Percentiles rank a stretch among this genome's conserved stretches.
Evolutionary conservation across 2,888 invertebrate genomes (phyloP).

Genomic region (Andrena chrysosceles): DNA sequence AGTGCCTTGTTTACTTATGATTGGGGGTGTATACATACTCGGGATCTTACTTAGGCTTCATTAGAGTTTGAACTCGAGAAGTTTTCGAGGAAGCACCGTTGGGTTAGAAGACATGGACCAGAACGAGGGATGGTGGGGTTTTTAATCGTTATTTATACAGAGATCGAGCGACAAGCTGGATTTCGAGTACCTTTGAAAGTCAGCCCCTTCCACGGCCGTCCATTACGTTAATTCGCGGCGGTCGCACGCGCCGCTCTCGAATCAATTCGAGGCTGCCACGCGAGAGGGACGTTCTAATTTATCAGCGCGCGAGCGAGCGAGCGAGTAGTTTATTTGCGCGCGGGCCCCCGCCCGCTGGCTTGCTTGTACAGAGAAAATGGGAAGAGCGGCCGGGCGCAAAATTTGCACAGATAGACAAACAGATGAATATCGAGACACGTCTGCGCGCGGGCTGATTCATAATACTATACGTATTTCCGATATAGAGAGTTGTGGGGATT

Average conservation of each 20-base stretch:
- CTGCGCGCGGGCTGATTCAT: conserved; percentile 31
- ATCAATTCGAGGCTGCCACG: conserved; percentile 44
- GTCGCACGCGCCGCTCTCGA: conserved; percentile 45
- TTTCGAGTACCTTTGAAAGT: conserved; percentile 60
- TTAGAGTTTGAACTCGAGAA: too few relatives aligned
- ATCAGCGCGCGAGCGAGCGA: conserved; percentile 47
- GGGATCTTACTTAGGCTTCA: too few relatives aligned
- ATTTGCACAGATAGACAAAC: conserved; percentile 54
- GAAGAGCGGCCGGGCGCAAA: conserved; percentile 42
- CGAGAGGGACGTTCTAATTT: conserved; percentile 61
- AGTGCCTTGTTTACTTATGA: too few relatives aligned
- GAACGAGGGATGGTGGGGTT: neutral
- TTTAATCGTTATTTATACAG: conserved; percentile 60
- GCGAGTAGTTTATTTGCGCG: conserved; percentile 64
- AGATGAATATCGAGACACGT: conserved; percentile 50
- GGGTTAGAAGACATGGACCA: neutral
- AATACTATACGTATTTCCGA: conserved; percentile 24
- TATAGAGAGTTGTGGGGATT: neutral
- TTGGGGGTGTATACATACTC: too few relatives aligned
- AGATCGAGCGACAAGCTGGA: conserved; percentile 42
- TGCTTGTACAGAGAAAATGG: conserved; percentile 51
- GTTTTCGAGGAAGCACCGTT: too few relatives aligned
- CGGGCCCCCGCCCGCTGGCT: conserved; percentile 18
- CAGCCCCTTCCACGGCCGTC: conserved; percentile 42
- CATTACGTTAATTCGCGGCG: conserved; percentile 70